A percentile compares a stretch with the other conserved stretches of the same genome.
Evolutionary conservation across 1,140 invertebrate species (phyloP).

Genomic region (Physella acuta): DNA sequence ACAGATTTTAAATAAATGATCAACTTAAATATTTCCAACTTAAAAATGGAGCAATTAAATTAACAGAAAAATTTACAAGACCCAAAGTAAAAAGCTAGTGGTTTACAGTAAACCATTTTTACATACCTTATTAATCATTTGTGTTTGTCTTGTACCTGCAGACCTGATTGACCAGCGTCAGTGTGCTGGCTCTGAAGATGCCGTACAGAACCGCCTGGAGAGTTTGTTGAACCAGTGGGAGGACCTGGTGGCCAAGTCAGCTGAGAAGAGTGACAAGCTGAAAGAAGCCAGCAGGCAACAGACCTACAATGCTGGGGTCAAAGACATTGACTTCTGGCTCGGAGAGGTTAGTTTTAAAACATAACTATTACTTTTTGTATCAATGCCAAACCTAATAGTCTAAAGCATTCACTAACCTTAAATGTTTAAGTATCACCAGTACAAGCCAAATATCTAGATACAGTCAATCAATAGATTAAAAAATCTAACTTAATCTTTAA

Average conservation of each 20-base stretch:
- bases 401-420: no score
- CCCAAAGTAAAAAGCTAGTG: no score
- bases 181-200: conserved; percentile 64
- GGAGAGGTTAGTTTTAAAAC: conserved; percentile 89
- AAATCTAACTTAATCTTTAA: no score
- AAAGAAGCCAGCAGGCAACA: conserved; percentile 99
- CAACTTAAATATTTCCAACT: no score
- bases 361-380: not conserved
- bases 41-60: no score
- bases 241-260: conserved; percentile 94
- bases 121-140: no score
- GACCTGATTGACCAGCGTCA: conserved; percentile 58
- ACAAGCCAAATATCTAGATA: no score
- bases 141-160: conserved; percentile 28
- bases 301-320: conserved; percentile 98
- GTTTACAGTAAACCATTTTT: no score
- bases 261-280: conserved; percentile 94
- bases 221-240: conserved; percentile 99
- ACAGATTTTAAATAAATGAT: no score
- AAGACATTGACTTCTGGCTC: conserved; percentile 99
- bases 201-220: conserved; percentile 72
- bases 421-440: no score
- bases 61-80: no score
- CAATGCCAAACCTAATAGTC: not conserved
- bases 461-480: no score